Conservation (phyloP, 2,888 invertebrate genomes). For the Lasius platythorax region DNA sequence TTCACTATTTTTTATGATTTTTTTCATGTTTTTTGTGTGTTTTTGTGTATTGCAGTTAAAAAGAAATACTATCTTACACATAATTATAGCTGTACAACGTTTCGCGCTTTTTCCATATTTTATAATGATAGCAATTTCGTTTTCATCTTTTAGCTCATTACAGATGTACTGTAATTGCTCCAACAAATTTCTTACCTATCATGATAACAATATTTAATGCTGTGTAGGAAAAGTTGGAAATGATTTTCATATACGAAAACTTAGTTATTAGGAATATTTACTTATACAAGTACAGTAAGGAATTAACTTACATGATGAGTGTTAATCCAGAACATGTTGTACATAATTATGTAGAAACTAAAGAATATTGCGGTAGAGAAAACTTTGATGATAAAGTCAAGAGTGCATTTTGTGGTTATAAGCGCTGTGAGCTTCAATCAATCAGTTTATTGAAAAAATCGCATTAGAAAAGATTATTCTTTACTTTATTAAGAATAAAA, state of each 20-base stretch:
- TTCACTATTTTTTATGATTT: not conserved
- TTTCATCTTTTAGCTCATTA: constrained; percentile 11
- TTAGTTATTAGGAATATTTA: not conserved
- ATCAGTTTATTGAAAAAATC: not conserved
- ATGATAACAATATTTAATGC: not conserved
- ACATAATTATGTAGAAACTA: not conserved
- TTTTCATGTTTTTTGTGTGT: not conserved
- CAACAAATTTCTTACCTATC: not conserved
- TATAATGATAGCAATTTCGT: constrained; percentile 15
- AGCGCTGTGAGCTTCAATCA: constrained; percentile 5
- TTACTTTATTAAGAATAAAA: not conserved
- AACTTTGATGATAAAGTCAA: not conserved
- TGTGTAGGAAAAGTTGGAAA: not conserved
- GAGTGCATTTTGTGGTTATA: not conserved
- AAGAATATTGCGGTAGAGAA: not conserved
- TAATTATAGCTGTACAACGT: not conserved
- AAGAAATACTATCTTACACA: constrained; percentile 9
- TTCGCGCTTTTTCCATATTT: not conserved
- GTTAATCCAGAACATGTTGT: not conserved
- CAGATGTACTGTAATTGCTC: not conserved
- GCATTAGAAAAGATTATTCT: not conserved
- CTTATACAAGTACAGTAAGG: not conserved
- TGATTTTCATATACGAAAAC: not conserved
- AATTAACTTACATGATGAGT: not conserved
- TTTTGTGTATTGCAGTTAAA: not conserved